Conservation (phyloP, 30 jellyfish, hydroid and myxozoan species). For the Cassiopea xamachana region DNA sequence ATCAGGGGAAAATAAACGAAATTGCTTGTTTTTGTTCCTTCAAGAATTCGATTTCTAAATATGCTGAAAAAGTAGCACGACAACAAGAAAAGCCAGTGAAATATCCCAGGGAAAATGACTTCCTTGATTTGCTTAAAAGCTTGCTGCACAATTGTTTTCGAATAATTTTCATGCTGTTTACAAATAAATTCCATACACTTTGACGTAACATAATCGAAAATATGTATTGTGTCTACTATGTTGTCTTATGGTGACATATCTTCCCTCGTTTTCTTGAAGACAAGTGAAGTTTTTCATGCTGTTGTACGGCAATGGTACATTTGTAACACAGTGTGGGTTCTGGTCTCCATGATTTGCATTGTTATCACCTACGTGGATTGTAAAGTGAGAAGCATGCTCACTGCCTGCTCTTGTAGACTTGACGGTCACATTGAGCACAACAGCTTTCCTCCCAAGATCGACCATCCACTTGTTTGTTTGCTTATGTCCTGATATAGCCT, state of each 20-base stretch:
- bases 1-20: too few relatives aligned
- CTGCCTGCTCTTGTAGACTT: background rate
- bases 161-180: background rate
- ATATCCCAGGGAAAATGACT: too few relatives aligned
- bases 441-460: background rate
- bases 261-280: background rate
- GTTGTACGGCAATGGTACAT: background rate
- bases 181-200: background rate
- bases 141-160: too few relatives aligned
- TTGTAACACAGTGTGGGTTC: background rate
- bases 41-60: too few relatives aligned
- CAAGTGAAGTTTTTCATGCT: background rate
- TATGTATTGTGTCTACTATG: background rate
- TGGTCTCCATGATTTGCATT: background rate
- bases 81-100: too few relatives aligned
- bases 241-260: background rate
- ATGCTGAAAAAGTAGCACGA: too few relatives aligned
- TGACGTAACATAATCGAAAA: background rate
- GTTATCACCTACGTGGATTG: background rate
- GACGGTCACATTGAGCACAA: background rate
- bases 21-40: too few relatives aligned
- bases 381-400: background rate
- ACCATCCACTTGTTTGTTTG: background rate
- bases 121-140: too few relatives aligned
- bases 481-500: background rate